Base-by-base conservation (phyloP, 2,888 invertebrate species). In the Aleiodes leptofemur region DNA sequence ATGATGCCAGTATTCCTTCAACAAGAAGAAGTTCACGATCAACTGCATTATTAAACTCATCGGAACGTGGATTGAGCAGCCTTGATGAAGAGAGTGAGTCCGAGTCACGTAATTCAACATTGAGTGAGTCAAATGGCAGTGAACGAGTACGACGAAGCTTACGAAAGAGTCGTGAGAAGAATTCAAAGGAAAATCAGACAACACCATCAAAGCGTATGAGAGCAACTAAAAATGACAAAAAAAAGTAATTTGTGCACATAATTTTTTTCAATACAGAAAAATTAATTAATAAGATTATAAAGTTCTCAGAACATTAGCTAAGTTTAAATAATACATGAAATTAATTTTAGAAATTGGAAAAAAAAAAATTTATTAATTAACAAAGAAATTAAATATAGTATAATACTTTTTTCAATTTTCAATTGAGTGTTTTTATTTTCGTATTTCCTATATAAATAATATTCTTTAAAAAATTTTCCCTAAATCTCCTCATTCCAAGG, bases 1-100 rank as follows among this genome's bases (percentile, higher is more conserved):
- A 78, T 55, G 77, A 79, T 13, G 73, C 77, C 23, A 69, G 75
- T 34, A 5, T 73, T 71, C 13, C 14, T 23, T 66, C n/a, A 70
- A 11, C 48, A 72, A 68, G 43, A 16, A 71, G 38, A 51, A 57
- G 48, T 11, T 16, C 16, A 1, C 34, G 56, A 5, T 11, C 50
- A 6, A 66, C 6, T 5, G 38, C 31, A 14, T 53, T 29, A 14
- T 11, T 43, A 9, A 9, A 3, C 3, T 43, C 11, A 7, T 43
- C 43, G 7, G 7, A 43, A 9, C 7, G 43, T 9, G 0, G 3
- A 43, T 9, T 11, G 3, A 43, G 3, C 43, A 7, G 43, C 8
- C 6, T 38, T 38, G 38, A 8, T 8, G 23, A 14, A 16, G 16
- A 14, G 16, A 64, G 23, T 14, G 8, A 16, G 9, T 2, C 8